Percentiles rank a stretch among this genome's conserved stretches.
Evolutionary conservation across 2,113 vertebrate genomes (phyloP).

Genomic region (Trichechus manatus): DNA sequence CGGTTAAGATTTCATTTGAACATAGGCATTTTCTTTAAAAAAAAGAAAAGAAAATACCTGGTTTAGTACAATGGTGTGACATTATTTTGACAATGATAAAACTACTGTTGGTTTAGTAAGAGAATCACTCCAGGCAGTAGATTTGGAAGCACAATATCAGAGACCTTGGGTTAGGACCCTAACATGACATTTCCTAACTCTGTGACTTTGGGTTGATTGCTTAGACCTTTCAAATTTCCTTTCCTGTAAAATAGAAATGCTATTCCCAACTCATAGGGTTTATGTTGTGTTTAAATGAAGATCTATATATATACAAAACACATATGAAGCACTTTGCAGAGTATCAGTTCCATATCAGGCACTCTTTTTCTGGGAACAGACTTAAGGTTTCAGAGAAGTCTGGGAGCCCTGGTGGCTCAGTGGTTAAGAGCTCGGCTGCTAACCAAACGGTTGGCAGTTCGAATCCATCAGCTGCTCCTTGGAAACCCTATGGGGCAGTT

Average conservation of each 20-base stretch:
- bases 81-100: background rate
- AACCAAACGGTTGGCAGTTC: too few relatives aligned
- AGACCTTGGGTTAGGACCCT: background rate
- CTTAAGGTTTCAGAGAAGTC: background rate
- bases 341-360: background rate
- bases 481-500: too few relatives aligned
- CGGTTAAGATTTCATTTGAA: slow-evolving; percentile 28
- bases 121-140: background rate
- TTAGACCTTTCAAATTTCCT: slow-evolving; percentile 2
- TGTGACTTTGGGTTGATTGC: background rate
- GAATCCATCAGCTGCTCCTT: too few relatives aligned
- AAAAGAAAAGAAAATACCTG: background rate
- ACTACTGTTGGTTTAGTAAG: background rate
- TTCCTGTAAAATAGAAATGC: background rate
- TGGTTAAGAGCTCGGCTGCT: too few relatives aligned
- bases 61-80: background rate
- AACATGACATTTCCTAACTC: background rate
- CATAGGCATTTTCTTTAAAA: background rate
- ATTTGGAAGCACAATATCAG: background rate
- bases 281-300: background rate
- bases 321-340: background rate
- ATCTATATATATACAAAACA: background rate
- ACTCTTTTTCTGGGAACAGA: slow-evolving; percentile 14
- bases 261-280: background rate
- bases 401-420: too few relatives aligned